phyloP scores from a whole-genome alignment of 2,888 invertebrate species.

The Acanthosepion pharaonis region DNA sequence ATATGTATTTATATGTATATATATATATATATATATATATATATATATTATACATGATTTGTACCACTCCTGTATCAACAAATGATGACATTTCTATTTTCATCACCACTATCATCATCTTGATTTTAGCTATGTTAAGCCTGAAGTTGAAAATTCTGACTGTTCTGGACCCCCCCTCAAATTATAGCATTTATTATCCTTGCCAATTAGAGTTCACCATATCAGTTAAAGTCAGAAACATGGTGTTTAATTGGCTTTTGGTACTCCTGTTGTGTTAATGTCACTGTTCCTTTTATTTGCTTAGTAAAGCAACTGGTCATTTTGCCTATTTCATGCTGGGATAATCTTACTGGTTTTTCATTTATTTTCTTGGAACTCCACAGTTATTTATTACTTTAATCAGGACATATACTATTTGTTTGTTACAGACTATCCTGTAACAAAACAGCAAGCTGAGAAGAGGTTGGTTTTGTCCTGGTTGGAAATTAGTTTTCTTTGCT shows the following conservation, averaged over 20 bases:
- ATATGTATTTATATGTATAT: no score
- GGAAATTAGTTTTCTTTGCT: neutral
- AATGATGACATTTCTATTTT: no score
- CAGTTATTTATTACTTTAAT: neutral
- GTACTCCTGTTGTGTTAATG: neutral
- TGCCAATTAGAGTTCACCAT: neutral
- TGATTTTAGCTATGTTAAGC: neutral
- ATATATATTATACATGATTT: no score
- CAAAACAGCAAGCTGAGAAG: neutral
- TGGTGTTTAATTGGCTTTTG: neutral
- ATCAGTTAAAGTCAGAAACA: neutral
- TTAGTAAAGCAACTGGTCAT: neutral
- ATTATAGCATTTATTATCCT: neutral
- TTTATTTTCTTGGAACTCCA: neutral
- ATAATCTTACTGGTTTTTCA: neutral
- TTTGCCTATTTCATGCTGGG: neutral
- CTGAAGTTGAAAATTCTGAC: neutral
- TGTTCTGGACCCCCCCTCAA: neutral
- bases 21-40: no score
- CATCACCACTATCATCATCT: no score
- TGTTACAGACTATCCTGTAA: neutral
- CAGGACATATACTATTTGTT: neutral
- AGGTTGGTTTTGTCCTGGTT: neutral
- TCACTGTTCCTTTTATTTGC: slow-evolving; percentile 33
- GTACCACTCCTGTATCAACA: no score